Evolutionary conservation across 2,888 invertebrate species (phyloP).

Genomic region (Scaptomyza tumidula): DNA sequence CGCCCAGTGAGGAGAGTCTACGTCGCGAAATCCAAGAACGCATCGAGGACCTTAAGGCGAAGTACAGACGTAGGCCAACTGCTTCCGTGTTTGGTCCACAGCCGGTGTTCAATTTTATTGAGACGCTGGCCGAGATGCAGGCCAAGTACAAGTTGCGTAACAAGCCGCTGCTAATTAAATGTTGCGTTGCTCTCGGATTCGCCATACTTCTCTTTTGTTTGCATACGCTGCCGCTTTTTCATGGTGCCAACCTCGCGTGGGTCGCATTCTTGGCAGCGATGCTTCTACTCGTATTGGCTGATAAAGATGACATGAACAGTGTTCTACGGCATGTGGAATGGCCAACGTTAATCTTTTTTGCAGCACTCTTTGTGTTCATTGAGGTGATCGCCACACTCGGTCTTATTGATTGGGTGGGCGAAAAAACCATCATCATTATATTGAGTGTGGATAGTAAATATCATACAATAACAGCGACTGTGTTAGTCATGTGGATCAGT

Average conservation of each 20-base stretch:
- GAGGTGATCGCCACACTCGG: constrained; percentile 93
- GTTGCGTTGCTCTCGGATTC: constrained; percentile 88
- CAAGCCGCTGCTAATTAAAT: constrained; percentile 89
- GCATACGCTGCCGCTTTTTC: constrained; percentile 90
- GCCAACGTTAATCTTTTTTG: constrained; percentile 95
- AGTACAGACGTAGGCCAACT: constrained; percentile 85
- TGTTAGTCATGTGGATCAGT: constrained; percentile 92
- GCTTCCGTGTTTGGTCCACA: constrained; percentile 56
- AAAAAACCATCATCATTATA: constrained; percentile 88
- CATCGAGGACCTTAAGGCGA: constrained; percentile 87
- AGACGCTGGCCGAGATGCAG: constrained; percentile 86
- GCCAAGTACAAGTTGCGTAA: constrained; percentile 91
- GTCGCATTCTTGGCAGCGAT: constrained; percentile 93
- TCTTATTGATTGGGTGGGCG: constrained; percentile 91
- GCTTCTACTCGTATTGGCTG: constrained; percentile 90
- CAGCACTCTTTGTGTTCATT: constrained; percentile 95
- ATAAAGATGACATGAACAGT: constrained; percentile 90
- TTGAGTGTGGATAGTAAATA: constrained; percentile 87
- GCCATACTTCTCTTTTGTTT: constrained; percentile 92
- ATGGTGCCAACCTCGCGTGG: constrained; percentile 91
- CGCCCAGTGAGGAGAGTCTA: constrained; percentile 92
- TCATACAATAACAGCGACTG: constrained; percentile 88
- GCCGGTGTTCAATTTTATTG: constrained; percentile 86
- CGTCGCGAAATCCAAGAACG: constrained; percentile 90
- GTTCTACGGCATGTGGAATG: constrained; percentile 93